Evolutionary conservation across 1,140 invertebrate genomes (phyloP).

Genomic region (Agrilus planipennis): DNA sequence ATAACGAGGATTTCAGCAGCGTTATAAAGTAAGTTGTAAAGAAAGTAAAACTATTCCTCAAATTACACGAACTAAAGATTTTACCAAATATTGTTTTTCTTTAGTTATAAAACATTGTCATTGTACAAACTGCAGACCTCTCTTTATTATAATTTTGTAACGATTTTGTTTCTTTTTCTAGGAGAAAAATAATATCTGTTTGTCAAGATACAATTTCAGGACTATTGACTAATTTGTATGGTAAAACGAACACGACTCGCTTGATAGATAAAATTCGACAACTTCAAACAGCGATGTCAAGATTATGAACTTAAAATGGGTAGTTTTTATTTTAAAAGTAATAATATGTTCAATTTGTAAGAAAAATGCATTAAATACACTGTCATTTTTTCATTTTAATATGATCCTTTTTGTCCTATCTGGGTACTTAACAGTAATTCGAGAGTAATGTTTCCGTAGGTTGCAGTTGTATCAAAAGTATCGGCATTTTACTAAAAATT

Average conservation of each 20-base stretch:
- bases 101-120: slow-evolving; percentile 13
- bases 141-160: slow-evolving; percentile 24
- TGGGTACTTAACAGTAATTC: no score
- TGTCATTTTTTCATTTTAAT: no score
- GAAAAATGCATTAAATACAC: neutral
- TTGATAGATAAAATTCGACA: slow-evolving; percentile 40
- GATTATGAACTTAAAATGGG: neutral
- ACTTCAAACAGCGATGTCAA: slow-evolving; percentile 33
- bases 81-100: slow-evolving; percentile 1
- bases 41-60: no score
- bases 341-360: neutral
- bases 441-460: no score
- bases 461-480: no score
- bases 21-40: slow-evolving; percentile 39
- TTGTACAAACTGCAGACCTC: slow-evolving; percentile 23
- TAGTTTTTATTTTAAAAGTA: neutral
- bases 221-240: slow-evolving; percentile 52
- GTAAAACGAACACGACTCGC: slow-evolving; percentile 49
- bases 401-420: no score
- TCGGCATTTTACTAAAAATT: no score
- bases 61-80: slow-evolving; percentile 1
- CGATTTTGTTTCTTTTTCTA: slow-evolving; percentile 28
- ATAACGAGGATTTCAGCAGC: slow-evolving; percentile 39
- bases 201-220: slow-evolving; percentile 55
- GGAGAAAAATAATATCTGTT: slow-evolving; percentile 46